A percentile compares a stretch with the other conserved stretches of the same genome.
phyloP scores from a whole-genome alignment of 2,113 vertebrate genomes.

The Microcebus jonahi region DNA sequence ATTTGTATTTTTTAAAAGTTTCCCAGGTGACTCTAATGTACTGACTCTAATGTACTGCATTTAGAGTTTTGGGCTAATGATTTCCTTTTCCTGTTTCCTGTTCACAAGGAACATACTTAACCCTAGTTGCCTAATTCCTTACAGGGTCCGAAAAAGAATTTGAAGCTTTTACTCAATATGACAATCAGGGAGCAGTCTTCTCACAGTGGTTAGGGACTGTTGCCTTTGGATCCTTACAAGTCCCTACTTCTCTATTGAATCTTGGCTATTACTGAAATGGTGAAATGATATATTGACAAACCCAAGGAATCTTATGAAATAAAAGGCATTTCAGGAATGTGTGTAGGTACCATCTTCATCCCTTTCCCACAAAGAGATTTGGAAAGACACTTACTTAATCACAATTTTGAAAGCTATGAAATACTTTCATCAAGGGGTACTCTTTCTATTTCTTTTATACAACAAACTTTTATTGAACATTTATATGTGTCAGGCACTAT shows the following conservation, averaged over 20 bases:
- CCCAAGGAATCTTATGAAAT: neutral
- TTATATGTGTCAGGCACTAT: neutral
- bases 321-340: neutral
- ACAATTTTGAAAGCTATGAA: neutral
- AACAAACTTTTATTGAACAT: neutral
- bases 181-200: neutral
- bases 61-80: neutral
- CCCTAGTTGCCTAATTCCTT: neutral
- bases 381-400: neutral
- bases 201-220: neutral
- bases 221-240: neutral
- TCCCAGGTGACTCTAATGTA: neutral
- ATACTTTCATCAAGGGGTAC: neutral
- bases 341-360: neutral
- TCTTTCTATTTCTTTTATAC: conserved; percentile 21
- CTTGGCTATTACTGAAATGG: neutral
- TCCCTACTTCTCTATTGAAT: neutral
- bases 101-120: neutral
- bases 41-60: neutral
- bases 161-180: neutral
- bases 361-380: neutral
- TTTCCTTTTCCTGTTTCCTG: conserved; percentile 8
- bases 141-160: neutral
- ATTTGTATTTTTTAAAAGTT: neutral
- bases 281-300: neutral